A percentile compares a stretch with the other conserved stretches of the same genome.
phyloP scores from a whole-genome alignment of 2,888 invertebrate genomes.

The Mamestra brassicae region DNA sequence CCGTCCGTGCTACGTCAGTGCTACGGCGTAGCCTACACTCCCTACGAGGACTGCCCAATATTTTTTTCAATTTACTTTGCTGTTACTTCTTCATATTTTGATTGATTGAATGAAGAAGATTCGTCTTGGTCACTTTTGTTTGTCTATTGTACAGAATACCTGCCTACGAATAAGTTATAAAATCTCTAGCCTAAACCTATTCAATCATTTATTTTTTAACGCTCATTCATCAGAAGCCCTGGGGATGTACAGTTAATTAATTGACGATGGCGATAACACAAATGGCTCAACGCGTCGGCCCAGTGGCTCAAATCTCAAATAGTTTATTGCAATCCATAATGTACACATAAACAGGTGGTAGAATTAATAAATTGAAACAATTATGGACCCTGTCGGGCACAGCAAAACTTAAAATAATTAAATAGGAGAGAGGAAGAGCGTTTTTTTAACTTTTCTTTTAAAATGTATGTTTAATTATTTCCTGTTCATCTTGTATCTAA shows the following conservation, averaged over 20 bases:
- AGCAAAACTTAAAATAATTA: too few species aligned
- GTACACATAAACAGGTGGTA: too few species aligned
- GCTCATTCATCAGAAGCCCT: conserved; percentile 11
- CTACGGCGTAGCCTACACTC: neutral
- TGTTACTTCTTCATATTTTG: neutral
- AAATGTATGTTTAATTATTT: too few species aligned
- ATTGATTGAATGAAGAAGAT: neutral
- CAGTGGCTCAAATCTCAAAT: too few species aligned
- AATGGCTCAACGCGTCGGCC: neutral
- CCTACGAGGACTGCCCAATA: neutral
- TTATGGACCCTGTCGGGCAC: too few species aligned
- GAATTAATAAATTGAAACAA: too few species aligned
- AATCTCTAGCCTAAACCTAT: neutral
- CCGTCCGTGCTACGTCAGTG: neutral
- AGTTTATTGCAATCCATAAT: too few species aligned
- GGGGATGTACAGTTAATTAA: conserved; percentile 3
- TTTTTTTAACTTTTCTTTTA: too few species aligned
- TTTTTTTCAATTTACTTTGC: neutral
- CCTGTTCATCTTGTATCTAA: too few species aligned
- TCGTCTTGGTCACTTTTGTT: neutral
- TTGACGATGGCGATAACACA: conserved; percentile 5
- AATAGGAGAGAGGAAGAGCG: too few species aligned
- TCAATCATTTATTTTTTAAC: conserved; percentile 19
- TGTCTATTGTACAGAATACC: neutral
- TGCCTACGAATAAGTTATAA: neutral